Evolutionary conservation across 2,113 vertebrate species (phyloP).

Genomic region (Oceanodroma tethys): DNA sequence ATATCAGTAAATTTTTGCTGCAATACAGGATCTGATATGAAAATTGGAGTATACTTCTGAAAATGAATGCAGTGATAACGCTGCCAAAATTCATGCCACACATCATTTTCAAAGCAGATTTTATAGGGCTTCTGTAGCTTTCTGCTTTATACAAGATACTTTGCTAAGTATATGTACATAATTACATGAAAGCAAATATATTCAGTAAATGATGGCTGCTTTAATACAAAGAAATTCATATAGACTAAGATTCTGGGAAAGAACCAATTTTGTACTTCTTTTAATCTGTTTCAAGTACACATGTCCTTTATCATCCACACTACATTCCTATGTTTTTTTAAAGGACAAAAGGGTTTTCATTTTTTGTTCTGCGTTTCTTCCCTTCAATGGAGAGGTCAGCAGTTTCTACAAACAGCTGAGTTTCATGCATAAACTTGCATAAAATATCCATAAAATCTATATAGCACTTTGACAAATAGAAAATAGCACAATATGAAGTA

Average conservation of each 20-base stretch:
- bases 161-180: constrained; percentile 37
- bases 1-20: background rate
- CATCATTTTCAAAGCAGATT: constrained; percentile 23
- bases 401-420: constrained; percentile 32
- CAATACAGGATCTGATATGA: background rate
- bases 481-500: constrained; percentile 33
- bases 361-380: background rate
- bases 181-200: constrained; percentile 36
- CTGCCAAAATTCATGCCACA: constrained; percentile 15
- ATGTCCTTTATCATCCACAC: background rate
- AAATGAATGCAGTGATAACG: background rate
- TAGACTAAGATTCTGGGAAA: background rate
- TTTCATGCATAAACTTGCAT: constrained; percentile 44
- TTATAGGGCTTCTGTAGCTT: constrained; percentile 29
- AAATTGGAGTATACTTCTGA: background rate
- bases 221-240: constrained; percentile 24
- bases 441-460: constrained; percentile 57
- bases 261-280: background rate
- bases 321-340: background rate
- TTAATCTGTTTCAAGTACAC: background rate
- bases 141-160: constrained; percentile 16
- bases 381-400: background rate
- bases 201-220: background rate
- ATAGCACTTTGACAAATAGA: constrained; percentile 15
- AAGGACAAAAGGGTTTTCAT: constrained; percentile 1